Percentiles rank a stretch among this genome's conserved stretches.
Evolutionary conservation across 30 jellyfish, hydroid and myxozoan species (phyloP).

Genomic region (Mastigias papua): DNA sequence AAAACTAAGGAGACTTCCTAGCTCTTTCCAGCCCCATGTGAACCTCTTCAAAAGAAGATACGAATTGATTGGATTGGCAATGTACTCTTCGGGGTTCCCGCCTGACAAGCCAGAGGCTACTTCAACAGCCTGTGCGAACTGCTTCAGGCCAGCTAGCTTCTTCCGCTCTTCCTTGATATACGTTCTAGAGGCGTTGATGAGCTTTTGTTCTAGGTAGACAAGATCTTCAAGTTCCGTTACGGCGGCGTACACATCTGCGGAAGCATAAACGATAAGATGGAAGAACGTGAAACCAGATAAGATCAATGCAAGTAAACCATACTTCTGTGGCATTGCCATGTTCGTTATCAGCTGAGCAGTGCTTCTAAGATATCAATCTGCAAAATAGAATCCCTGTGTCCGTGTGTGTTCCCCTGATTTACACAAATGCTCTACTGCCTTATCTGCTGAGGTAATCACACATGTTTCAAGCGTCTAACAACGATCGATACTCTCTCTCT

Average conservation of each 20-base stretch:
- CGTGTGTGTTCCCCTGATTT: no score
- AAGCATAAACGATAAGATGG: not conserved
- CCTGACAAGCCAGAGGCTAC: conserved; percentile 78
- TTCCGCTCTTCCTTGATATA: conserved; percentile 69
- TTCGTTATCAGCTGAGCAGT: no score
- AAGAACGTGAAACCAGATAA: not conserved
- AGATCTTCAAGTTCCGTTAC: conserved; percentile 85
- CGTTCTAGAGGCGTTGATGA: conserved; percentile 75
- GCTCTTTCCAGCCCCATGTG: conserved; percentile 97
- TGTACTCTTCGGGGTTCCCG: conserved; percentile 82
- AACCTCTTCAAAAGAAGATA: conserved; percentile 89
- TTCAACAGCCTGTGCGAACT: conserved; percentile 87
- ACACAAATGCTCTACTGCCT: not conserved
- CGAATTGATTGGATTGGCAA: conserved; percentile 95
- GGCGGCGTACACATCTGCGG: conserved; percentile 84
- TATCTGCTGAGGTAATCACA: not conserved
- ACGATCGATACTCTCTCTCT: not conserved
- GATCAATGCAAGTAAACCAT: not conserved
- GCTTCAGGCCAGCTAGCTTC: conserved; percentile 77
- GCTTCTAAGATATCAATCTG: no score
- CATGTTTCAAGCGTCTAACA: conserved; percentile 2
- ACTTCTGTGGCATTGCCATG: not conserved
- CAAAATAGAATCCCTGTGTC: no score
- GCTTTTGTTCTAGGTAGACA: conserved; percentile 74
- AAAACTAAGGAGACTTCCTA: conserved; percentile 69